Evolutionary conservation across 2,797 vertebrate genomes (phyloP).

Genomic region (Manis pentadactyla): DNA sequence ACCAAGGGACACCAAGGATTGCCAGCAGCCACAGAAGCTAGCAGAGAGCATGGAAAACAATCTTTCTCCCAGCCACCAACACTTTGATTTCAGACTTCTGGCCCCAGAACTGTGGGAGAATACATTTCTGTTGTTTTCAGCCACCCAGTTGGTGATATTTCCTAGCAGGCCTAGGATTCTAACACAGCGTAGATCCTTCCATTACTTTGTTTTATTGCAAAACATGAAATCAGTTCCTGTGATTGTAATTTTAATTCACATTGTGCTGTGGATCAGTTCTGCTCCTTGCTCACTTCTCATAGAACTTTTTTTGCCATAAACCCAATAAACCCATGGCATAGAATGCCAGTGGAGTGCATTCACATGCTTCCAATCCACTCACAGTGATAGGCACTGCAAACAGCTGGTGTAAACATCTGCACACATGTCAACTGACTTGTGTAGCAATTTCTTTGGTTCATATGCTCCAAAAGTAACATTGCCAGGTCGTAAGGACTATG

Average conservation of each 20-base stretch:
- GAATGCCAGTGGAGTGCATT: not conserved
- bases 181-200: not conserved
- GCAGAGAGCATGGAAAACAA: not conserved
- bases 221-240: not conserved
- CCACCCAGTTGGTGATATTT: not conserved
- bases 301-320: not conserved
- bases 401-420: not conserved
- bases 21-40: not conserved
- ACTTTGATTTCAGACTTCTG: not conserved
- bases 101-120: not conserved
- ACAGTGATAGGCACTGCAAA: not conserved
- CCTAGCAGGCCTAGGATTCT: not conserved
- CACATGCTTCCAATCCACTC: too few relatives aligned
- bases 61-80: not conserved
- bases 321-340: rapidly evolving
- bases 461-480: not conserved
- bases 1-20: not conserved
- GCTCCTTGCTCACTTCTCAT: not conserved
- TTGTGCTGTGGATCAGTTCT: rapidly evolving
- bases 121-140: not conserved
- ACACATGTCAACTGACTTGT: not conserved
- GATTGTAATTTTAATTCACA: not conserved
- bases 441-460: not conserved
- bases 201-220: not conserved
- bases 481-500: not conserved